Base-by-base conservation (phyloP, 2,797 vertebrate species). In the Micrastur ruficollis region DNA sequence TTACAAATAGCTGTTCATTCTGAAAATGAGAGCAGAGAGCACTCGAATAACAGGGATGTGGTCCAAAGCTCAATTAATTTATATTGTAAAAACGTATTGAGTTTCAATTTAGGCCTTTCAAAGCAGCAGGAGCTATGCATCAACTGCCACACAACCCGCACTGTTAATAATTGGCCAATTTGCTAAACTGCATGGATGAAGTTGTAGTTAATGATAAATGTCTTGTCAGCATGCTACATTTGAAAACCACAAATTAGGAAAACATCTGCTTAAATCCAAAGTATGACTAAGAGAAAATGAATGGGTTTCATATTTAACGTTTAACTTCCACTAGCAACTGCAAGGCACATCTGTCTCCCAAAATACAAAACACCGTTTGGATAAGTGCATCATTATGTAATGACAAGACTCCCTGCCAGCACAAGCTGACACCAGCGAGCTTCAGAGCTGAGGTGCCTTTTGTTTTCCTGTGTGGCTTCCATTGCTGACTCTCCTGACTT, bases 211-310 rank as follows among this genome's bases (percentile, higher is more conserved):
- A 96, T 95, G 93, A 95, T 58, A 90, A 88, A 97, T 94, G 94
- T 95, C 91, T 94, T 94, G 94, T 97, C 96, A 97, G 95, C 95
- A 95, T 91, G 94, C 84, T 95, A 80, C 94, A 94, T 95, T 95
- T 89, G 93, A 95, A 96, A 96, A 96, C 89, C 91, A 96, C 78
- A 95, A 92, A 96, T 96, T 96, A 95, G 86, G 66, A 93, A 96
- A 97, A 96, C 95, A 97, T 97, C 95, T 97, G 97, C 89, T 96
- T 92, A 96, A 96, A 93, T 90, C 89, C 85, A 63, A 89, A 93
- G 95, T 95, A 97, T 95, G 96, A 96, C 95, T 96, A 97, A 96
- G 92, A 97, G 92, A 97, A 97, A 97, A 97, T 95, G 95, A 96
- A 96, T 97, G 96, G 95, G 96, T 97, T 97, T 97, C 95, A 85